Evolutionary conservation across 2,797 vertebrate genomes (phyloP).

Genomic region (Rhinella marina): DNA sequence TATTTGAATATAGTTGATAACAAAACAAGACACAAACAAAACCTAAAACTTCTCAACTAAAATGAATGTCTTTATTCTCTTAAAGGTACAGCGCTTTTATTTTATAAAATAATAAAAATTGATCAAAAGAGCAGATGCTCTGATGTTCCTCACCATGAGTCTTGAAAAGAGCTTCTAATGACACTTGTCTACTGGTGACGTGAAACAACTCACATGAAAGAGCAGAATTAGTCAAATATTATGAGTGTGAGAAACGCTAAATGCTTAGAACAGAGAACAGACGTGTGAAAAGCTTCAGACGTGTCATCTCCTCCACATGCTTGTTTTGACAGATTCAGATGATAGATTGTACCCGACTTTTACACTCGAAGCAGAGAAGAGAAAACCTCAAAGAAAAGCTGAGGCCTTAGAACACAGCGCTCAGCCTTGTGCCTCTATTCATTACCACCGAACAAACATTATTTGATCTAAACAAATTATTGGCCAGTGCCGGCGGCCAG

Average conservation of each 20-base stretch:
- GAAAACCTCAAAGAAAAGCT: slow-evolving; percentile 15
- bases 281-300: slow-evolving; percentile 44
- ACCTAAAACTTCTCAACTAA: neutral
- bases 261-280: slow-evolving; percentile 51
- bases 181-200: slow-evolving; percentile 39
- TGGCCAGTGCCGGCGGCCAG: neutral
- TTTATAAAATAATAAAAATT: neutral
- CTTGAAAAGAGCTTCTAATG: slow-evolving; percentile 30
- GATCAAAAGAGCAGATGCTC: neutral
- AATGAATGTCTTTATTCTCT: neutral
- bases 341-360: slow-evolving; percentile 31
- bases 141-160: slow-evolving; percentile 16
- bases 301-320: slow-evolving; percentile 3
- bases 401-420: neutral
- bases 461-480: slow-evolving; percentile 7
- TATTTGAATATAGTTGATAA: too few relatives aligned
- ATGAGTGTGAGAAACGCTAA: slow-evolving; percentile 41
- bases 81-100: neutral
- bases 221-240: slow-evolving; percentile 52
- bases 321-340: slow-evolving; percentile 58
- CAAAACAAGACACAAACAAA: neutral
- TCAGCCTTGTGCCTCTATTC: neutral
- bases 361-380: slow-evolving; percentile 17
- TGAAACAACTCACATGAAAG: slow-evolving; percentile 44
- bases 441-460: neutral